Evolutionary conservation across 2,113 vertebrate genomes (phyloP).

Genomic region (Cheilinus undulatus): DNA sequence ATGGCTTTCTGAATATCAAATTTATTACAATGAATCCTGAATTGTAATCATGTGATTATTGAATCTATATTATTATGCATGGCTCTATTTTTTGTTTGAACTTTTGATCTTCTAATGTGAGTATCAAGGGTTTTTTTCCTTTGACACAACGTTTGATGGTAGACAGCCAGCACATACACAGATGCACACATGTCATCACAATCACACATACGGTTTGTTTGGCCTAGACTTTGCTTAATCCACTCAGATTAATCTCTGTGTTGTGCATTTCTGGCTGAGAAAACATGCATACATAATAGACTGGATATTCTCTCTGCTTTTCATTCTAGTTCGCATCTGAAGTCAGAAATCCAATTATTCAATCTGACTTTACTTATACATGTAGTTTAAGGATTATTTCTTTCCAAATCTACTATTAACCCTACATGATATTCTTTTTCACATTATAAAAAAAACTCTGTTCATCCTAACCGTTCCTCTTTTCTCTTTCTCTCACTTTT

Average conservation of each 20-base stretch:
- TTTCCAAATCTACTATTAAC: neutral
- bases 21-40: too few relatives aligned
- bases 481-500: conserved; percentile 5
- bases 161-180: neutral
- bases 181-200: neutral
- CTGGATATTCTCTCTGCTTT: neutral
- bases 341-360: neutral
- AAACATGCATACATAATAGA: neutral
- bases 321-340: neutral
- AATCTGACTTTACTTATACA: too few relatives aligned
- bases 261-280: conserved; percentile 29
- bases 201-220: conserved; percentile 43
- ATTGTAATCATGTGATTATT: too few relatives aligned
- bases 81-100: too few relatives aligned
- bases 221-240: conserved; percentile 41
- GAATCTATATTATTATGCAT: too few relatives aligned
- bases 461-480: neutral
- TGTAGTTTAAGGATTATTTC: neutral
- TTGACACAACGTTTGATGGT: neutral
- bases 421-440: neutral
- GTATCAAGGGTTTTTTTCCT: conserved; percentile 1
- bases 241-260: conserved; percentile 52
- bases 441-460: neutral
- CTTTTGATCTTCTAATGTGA: neutral
- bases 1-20: too few relatives aligned